Percentiles rank a stretch among this genome's conserved stretches.
phyloP scores from a whole-genome alignment of 2,113 vertebrate species.

The Sebastes schlegelii region DNA sequence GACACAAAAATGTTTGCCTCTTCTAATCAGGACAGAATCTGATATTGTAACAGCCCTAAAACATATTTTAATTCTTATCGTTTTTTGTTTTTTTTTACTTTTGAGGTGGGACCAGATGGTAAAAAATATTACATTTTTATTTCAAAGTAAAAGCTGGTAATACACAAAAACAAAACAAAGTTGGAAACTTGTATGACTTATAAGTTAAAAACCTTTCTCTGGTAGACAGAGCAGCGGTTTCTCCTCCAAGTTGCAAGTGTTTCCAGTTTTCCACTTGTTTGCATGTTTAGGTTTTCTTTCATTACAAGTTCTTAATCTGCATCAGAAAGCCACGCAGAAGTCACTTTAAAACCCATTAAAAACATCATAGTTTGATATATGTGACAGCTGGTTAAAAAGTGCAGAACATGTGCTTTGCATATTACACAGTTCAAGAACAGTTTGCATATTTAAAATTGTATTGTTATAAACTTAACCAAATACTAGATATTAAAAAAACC shows the following conservation, averaged over 20 bases:
- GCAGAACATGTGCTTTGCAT: constrained; percentile 50
- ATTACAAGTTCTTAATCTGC: constrained; percentile 16
- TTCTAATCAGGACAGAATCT: not conserved
- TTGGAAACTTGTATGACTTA: not conserved
- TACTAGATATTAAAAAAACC: not conserved
- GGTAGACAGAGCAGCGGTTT: not conserved
- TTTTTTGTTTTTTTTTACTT: not conserved
- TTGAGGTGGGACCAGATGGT: not conserved
- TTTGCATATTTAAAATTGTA: constrained; percentile 13
- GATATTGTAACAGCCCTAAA: too few relatives aligned
- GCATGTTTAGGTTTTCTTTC: constrained; percentile 20
- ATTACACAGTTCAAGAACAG: constrained; percentile 18
- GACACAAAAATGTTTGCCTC: not conserved
- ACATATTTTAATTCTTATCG: too few relatives aligned
- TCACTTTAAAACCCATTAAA: constrained; percentile 2
- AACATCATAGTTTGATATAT: constrained; percentile 36
- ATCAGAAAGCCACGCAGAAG: constrained; percentile 44
- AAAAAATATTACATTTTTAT: not conserved
- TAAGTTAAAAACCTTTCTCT: not conserved
- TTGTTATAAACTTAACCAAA: not conserved
- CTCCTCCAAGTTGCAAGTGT: constrained; percentile 8
- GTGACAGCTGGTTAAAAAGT: constrained; percentile 32
- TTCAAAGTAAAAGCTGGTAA: not conserved
- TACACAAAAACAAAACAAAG: not conserved
- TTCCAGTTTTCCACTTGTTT: constrained; percentile 24